Base-by-base conservation (phyloP, 2,113 vertebrate species). In the Microtus ochrogaster region DNA sequence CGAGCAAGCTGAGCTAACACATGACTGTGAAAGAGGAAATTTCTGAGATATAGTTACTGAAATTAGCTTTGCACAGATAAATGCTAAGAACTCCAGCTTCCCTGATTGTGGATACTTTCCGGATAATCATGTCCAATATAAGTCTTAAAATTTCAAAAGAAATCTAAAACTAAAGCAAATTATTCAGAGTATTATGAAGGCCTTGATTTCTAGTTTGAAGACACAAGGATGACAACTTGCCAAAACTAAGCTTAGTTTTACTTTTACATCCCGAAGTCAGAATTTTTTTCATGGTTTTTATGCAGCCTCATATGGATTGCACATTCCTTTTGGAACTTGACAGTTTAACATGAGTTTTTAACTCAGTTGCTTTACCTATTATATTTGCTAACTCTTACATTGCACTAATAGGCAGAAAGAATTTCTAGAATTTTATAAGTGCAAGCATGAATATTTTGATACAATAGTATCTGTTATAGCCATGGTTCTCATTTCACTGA, bases 221-320 rank as follows among this genome's bases (percentile, higher is more conserved):
- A 61, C 3, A 61, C 6, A 26, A 28, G n/a, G 33, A 82, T 78
- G 55, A 86, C 21, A 87, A 8, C 41, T 78, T 76, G 89, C 68
- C 13, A 68, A 92, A 41, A n/a, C 16, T 88, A 1, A 17, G 65
- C 61, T n/a, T 70, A 76, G 24, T 55, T 39, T 12, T 61, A 77
- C 79, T 94, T 89, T 96, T 65, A 65, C 22, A 30, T 87, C 79
- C 21, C 68, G 79, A 93, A 13, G 1, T 90, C 39, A 89, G 83
- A 91, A 77, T 91, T 83, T 85, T 10, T 22, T 95, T 88, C 39
- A 93, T 14, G 72, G 3, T 68, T 94, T 95, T 96, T 39, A 91
- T 30, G 89, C 36, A 82, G 78, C 7, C 47, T 72, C 41, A 89
- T 24, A 92, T 65, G 16, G 2, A 7, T 16, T 92, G 21, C 28